Percentiles rank a stretch among this genome's conserved stretches.
Conservation (phyloP, 1,140 invertebrate genomes). For the Drosophila elegans region DNA sequence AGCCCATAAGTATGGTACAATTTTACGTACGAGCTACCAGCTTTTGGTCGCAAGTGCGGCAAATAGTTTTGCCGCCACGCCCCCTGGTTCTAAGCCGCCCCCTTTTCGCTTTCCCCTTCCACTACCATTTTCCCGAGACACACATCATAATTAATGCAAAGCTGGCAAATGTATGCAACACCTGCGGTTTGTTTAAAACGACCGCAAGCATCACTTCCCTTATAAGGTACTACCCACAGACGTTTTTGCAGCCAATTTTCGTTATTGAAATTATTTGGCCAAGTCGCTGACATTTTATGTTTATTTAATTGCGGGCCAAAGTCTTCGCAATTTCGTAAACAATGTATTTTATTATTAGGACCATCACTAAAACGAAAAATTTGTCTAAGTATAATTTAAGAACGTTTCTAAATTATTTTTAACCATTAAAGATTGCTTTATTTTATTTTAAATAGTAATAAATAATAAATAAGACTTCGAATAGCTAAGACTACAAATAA, state of each 20-base stretch:
- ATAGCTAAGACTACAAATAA: too few species aligned
- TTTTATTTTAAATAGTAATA: too few species aligned
- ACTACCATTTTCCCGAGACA: constrained; percentile 22
- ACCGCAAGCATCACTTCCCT: constrained; percentile 71
- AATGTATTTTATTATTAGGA: not conserved
- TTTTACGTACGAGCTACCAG: constrained; percentile 53
- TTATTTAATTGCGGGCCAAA: constrained; percentile 64
- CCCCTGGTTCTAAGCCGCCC: constrained; percentile 6
- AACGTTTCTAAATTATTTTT: too few species aligned
- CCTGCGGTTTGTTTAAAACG: constrained; percentile 84
- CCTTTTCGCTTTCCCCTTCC: not conserved
- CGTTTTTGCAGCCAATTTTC: constrained; percentile 29
- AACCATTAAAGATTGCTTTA: too few species aligned
- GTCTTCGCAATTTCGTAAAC: not conserved
- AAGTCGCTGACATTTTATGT: constrained; percentile 74
- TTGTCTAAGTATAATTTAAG: too few species aligned
- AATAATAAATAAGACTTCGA: too few species aligned
- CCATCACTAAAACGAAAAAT: not conserved
- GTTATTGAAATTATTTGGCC: constrained; percentile 64
- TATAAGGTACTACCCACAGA: constrained; percentile 2
- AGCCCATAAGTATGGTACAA: constrained; percentile 74
- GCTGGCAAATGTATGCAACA: constrained; percentile 84
- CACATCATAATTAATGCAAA: constrained; percentile 85
- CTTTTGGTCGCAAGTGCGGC: constrained; percentile 70
- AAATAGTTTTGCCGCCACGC: constrained; percentile 72